Conservation (phyloP, 2,797 vertebrate species). For the Amblyopsis hoosieri region DNA sequence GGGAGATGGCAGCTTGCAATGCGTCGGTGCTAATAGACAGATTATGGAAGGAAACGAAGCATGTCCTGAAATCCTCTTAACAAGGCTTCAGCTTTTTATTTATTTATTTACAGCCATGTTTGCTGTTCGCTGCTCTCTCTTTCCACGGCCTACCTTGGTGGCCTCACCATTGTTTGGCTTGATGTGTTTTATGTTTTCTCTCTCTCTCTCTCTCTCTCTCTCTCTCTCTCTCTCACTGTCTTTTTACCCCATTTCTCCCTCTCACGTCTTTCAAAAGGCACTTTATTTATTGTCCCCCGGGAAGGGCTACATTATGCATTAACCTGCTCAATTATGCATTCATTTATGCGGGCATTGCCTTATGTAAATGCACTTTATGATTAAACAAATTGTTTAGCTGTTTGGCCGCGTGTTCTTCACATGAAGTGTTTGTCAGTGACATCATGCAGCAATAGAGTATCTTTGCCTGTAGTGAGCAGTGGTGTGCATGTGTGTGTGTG, state of each 20-base stretch:
- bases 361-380: slow-evolving; percentile 81
- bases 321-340: slow-evolving; percentile 83
- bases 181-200: slow-evolving; percentile 71
- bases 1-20: slow-evolving; percentile 78
- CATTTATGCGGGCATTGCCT: slow-evolving; percentile 79
- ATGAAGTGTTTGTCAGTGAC: slow-evolving; percentile 74
- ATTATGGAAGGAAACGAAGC: slow-evolving; percentile 84
- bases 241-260: slow-evolving; percentile 60
- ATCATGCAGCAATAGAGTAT: slow-evolving; percentile 66
- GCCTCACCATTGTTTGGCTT: slow-evolving; percentile 70
- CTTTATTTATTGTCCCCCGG: slow-evolving; percentile 78
- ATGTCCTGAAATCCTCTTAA: slow-evolving; percentile 83
- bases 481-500: slow-evolving; percentile 64
- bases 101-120: slow-evolving; percentile 76
- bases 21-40: slow-evolving; percentile 85
- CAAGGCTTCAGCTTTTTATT: slow-evolving; percentile 71
- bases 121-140: slow-evolving; percentile 52
- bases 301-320: slow-evolving; percentile 80
- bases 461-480: slow-evolving; percentile 49
- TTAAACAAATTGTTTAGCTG: slow-evolving; percentile 79
- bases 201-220: slow-evolving; percentile 25
- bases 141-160: slow-evolving; percentile 55
- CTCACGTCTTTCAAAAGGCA: slow-evolving; percentile 76
- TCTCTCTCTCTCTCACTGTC: slow-evolving; percentile 7
- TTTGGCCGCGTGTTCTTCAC: slow-evolving; percentile 73